Conservation (phyloP, 2,888 invertebrate species). For the Clepsis dumicolana region DNA sequence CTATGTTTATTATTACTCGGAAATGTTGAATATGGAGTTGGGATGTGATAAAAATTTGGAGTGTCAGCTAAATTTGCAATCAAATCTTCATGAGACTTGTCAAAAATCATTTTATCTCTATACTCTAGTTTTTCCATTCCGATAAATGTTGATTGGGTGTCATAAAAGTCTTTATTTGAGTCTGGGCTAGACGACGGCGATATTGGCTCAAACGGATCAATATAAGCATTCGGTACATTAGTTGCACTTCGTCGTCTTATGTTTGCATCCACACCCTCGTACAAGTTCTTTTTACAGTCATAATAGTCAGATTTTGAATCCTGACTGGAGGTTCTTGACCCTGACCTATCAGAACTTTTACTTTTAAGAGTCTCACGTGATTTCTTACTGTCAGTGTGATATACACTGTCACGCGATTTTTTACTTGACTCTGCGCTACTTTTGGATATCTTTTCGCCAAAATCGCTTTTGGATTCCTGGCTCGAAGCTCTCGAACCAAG, state of each 20-base stretch:
- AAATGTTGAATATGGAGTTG: conserved; percentile 88
- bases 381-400: conserved; percentile 89
- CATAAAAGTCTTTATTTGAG: conserved; percentile 88
- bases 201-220: conserved; percentile 76
- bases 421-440: conserved; percentile 88
- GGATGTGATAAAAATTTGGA: conserved; percentile 84
- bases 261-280: conserved; percentile 72
- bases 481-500: conserved; percentile 89
- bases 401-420: conserved; percentile 88
- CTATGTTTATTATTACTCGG: conserved; percentile 87
- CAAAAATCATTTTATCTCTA: conserved; percentile 82
- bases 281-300: conserved; percentile 86
- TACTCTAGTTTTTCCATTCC: conserved; percentile 79
- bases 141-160: conserved; percentile 81
- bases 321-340: conserved; percentile 89
- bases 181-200: conserved; percentile 90
- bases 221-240: conserved; percentile 74
- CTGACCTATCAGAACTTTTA: conserved; percentile 87
- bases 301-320: conserved; percentile 91
- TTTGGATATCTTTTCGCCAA: conserved; percentile 88
- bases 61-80: conserved; percentile 82
- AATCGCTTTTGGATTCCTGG: conserved; percentile 90
- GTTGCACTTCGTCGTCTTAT: conserved; percentile 69
- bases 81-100: conserved; percentile 87
- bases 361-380: conserved; percentile 88